Evolutionary conservation across 1,140 invertebrate genomes (phyloP).

Genomic region (Apis dorsata): DNA sequence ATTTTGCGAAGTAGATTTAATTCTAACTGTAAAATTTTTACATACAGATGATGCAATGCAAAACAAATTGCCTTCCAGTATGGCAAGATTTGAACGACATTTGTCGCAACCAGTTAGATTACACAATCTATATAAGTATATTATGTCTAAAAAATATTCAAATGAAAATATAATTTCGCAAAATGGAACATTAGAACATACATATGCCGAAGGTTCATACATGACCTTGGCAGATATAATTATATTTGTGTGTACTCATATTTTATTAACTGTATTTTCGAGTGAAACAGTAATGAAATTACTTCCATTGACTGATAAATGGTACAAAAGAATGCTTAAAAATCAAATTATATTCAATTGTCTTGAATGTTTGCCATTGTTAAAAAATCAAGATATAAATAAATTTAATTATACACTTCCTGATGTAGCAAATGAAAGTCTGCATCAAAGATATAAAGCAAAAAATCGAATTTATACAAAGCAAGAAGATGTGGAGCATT

Average conservation of each 20-base stretch:
- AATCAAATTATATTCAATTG: constrained; percentile 70
- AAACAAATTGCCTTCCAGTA: constrained; percentile 81
- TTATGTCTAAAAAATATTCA: constrained; percentile 79
- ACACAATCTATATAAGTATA: constrained; percentile 92
- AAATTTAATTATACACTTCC: constrained; percentile 65
- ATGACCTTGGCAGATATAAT: constrained; percentile 93
- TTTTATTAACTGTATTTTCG: constrained; percentile 82
- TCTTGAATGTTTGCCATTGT: constrained; percentile 65
- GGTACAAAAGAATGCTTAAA: constrained; percentile 82
- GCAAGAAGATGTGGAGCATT: constrained; percentile 86
- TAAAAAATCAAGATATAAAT: neutral
- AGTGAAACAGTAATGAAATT: constrained; percentile 77
- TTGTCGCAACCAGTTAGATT: constrained; percentile 90
- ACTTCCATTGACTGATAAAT: constrained; percentile 85
- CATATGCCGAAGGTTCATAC: constrained; percentile 90
- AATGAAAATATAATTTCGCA: constrained; percentile 56
- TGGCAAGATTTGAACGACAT: constrained; percentile 91
- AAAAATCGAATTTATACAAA: constrained; percentile 87
- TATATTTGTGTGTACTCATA: constrained; percentile 86
- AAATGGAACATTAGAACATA: constrained; percentile 80
- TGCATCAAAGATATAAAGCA: constrained; percentile 90
- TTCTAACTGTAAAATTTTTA: constrained; percentile 80
- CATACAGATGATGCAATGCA: constrained; percentile 33
- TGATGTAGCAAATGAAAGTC: constrained; percentile 80
- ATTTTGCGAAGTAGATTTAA: constrained; percentile 93